These are phyloP conservation scores for Drosophila triauraria DNA, from an alignment of 1,140 invertebrate species.

Conservation along the genomic window DNA sequence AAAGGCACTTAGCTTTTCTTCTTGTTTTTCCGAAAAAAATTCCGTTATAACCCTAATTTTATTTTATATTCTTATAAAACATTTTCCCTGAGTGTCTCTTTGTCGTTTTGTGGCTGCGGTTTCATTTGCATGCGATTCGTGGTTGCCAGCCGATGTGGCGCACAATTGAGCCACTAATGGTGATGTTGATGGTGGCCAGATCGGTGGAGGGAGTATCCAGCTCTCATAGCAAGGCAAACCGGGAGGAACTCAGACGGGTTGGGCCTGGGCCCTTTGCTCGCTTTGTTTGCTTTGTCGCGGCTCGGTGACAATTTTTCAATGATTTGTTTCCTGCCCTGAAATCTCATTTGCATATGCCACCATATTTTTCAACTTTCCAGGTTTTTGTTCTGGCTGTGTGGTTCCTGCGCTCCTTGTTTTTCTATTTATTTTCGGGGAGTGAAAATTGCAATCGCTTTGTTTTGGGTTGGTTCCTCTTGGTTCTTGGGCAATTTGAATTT, in stretches of 20 bases:
- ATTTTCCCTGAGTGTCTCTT: slow-evolving; percentile 3
- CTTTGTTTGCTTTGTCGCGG: slow-evolving; percentile 59
- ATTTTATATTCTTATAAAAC: background rate
- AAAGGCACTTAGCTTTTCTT: no score
- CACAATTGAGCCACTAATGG: slow-evolving; percentile 75
- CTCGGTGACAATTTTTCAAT: slow-evolving; percentile 84
- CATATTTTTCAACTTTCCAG: slow-evolving; percentile 58
- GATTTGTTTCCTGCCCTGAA: slow-evolving; percentile 75
- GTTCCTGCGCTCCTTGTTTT: slow-evolving; percentile 1
- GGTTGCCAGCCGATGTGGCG: slow-evolving; percentile 72
- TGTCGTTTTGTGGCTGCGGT: slow-evolving; percentile 61
- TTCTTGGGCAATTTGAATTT: slow-evolving; percentile 53
- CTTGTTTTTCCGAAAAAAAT: background rate
- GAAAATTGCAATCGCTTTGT: slow-evolving; percentile 77
- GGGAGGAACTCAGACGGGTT: slow-evolving; percentile 17
- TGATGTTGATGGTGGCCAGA: slow-evolving; percentile 72
- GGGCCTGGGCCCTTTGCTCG: slow-evolving; percentile 11
- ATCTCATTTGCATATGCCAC: slow-evolving; percentile 80
- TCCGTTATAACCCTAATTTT: background rate
- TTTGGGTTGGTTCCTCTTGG: slow-evolving; percentile 30
- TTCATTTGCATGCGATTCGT: slow-evolving; percentile 82
- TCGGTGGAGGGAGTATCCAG: slow-evolving; percentile 24
- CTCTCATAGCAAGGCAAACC: background rate
- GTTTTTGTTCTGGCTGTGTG: slow-evolving; percentile 5
- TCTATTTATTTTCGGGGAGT: slow-evolving; percentile 36